A percentile compares a stretch with the other conserved stretches of the same genome.
Evolutionary conservation across 2,113 vertebrate species (phyloP).

Genomic region (Hemibagrus wyckioides): DNA sequence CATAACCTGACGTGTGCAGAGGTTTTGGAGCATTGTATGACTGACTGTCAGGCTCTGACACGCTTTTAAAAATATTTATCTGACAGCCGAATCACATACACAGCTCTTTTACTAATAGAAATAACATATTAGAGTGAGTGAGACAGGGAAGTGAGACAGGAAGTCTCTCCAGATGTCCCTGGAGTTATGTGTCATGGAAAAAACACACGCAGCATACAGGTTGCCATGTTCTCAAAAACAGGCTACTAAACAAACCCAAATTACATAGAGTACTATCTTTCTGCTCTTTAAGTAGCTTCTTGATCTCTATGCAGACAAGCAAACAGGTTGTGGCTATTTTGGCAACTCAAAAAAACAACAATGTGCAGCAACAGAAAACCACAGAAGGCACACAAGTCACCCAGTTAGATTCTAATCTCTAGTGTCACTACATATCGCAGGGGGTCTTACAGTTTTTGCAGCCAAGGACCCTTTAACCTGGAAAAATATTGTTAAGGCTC

Average conservation of each 20-base stretch:
- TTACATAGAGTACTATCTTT: too few species aligned
- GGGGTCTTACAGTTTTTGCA: not conserved
- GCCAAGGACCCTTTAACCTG: not conserved
- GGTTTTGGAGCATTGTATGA: not conserved
- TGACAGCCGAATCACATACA: not conserved
- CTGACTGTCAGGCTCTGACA: not conserved
- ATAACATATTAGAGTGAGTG: not conserved
- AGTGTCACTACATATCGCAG: not conserved
- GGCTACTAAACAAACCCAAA: not conserved
- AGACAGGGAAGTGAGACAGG: conserved; percentile 37
- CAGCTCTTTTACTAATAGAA: not conserved
- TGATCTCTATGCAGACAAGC: not conserved
- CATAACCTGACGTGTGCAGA: not conserved
- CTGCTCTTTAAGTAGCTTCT: not conserved
- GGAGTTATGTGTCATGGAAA: conserved; percentile 38
- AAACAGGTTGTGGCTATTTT: not conserved
- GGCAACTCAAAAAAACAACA: not conserved
- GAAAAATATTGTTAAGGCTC: not conserved
- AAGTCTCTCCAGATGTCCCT: conserved; percentile 31
- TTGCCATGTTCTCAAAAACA: not conserved
- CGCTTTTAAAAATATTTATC: not conserved
- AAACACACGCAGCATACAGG: not conserved
- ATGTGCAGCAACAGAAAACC: not conserved
- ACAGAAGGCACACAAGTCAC: not conserved
- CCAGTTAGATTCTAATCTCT: not conserved